phyloP scores from a whole-genome alignment of 2,113 vertebrate species.

The Ochotona curzoniae region DNA sequence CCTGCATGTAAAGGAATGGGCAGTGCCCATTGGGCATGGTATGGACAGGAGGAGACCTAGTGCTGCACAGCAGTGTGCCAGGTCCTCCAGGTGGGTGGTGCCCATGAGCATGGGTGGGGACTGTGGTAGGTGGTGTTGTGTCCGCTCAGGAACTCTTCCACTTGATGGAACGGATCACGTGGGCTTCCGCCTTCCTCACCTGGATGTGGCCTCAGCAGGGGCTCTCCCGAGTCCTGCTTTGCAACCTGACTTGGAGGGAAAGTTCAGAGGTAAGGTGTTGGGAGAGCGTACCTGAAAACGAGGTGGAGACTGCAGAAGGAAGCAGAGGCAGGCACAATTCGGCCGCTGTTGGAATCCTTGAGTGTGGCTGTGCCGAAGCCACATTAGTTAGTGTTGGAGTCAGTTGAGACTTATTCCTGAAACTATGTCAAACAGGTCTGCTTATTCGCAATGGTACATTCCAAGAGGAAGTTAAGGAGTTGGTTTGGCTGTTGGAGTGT shows the following conservation, averaged over 20 bases:
- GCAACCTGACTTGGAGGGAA: not conserved
- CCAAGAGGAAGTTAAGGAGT: not conserved
- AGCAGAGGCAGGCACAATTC: not conserved
- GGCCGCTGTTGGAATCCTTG: not conserved
- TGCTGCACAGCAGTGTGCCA: no score
- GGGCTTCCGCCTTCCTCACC: not conserved
- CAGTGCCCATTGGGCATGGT: not conserved
- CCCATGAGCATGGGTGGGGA: not conserved
- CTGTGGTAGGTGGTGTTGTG: no score
- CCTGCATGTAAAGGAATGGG: not conserved
- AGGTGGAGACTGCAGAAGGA: not conserved
- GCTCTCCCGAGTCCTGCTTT: not conserved
- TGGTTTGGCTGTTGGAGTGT: not conserved
- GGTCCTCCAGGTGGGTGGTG: no score
- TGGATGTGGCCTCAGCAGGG: not conserved
- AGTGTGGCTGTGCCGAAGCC: not conserved
- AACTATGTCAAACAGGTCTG: slow-evolving; percentile 1
- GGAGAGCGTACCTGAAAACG: not conserved
- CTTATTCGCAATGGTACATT: not conserved
- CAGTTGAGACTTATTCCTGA: slow-evolving; percentile 5
- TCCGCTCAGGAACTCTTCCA: no score
- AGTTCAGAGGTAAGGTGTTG: not conserved
- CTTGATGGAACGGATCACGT: not conserved
- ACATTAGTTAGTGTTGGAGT: not conserved
- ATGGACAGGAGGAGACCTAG: not conserved